A percentile compares a stretch with the other conserved stretches of the same genome.
Evolutionary conservation across 2,113 vertebrate species (phyloP).

Genomic region (Crotalus horridus): DNA sequence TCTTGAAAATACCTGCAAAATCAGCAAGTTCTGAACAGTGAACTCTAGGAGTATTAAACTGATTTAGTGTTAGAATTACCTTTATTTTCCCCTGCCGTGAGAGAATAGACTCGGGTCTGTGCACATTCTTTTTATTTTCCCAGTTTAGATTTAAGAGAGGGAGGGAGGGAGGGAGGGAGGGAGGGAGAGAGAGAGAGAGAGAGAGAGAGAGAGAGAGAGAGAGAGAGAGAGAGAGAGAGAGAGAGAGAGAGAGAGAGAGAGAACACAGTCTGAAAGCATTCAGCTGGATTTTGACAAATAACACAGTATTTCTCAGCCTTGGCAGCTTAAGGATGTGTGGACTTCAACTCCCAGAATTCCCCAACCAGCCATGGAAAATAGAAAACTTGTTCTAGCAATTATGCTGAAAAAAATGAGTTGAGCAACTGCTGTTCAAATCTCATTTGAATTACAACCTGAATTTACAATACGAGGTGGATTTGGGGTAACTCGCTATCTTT

Average conservation of each 20-base stretch:
- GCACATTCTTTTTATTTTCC: background rate
- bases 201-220: background rate
- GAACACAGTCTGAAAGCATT: background rate
- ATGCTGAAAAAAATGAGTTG: background rate
- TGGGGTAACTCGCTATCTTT: background rate
- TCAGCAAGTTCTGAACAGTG: background rate
- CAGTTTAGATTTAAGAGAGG: background rate
- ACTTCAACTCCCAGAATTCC: background rate
- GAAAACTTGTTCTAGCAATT: background rate
- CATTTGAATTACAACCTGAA: background rate
- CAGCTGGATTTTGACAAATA: background rate
- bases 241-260: too few relatives aligned
- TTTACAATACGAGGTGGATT: background rate
- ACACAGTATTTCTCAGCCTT: background rate
- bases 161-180: background rate
- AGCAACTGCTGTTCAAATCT: background rate
- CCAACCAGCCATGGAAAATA: background rate
- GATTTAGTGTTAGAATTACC: too few relatives aligned
- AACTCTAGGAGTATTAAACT: background rate
- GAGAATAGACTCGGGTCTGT: background rate
- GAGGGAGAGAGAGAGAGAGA: background rate
- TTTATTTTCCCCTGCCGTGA: background rate
- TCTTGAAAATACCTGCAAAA: background rate
- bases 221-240: background rate
- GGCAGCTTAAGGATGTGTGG: background rate